Base-by-base conservation (phyloP, 37 sponge, comb jelly and placozoan genomes). In the Oscarella lobularis region DNA sequence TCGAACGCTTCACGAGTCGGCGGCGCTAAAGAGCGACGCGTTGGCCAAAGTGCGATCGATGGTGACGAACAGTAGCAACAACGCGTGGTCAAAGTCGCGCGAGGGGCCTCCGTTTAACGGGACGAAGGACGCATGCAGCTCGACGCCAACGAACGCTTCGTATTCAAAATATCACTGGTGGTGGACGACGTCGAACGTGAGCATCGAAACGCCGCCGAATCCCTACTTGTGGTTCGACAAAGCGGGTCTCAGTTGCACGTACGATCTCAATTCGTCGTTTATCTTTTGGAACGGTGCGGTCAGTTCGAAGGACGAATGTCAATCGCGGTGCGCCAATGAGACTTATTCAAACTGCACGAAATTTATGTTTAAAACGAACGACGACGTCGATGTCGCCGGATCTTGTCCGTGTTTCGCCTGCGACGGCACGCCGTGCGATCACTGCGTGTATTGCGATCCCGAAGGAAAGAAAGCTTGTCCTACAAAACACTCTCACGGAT, bases 141-240 rank as follows among this genome's bases (percentile, higher is more conserved):
- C 20, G 14, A n/a, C n/a, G n/a, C n/a, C n/a, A n/a, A n/a, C n/a
- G n/a, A n/a, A n/a, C n/a, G n/a, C n/a, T n/a, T n/a, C n/a, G n/a
- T 20, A 77, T 34, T 78, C 83, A 32, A 82, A 82, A 54, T 82
- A 77, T 33, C 77, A 82, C 54, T 80, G 81, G 81, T 82, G 83
- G 83, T 82, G 83, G 83, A 27, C 60, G 60, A 27, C 35, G 4
- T 37, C 5, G 2, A 67, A 82, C 36, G 72, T 6, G 4, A 30
- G 5, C 14, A 3, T 32, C 2, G n/a, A 39, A 36, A 77, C 68
- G 1, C 83, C 83, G 29, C 83, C 83, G 39, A 78, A 82, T 70
- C 76, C 83, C n/a, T 37, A 74, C 27, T 35, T 40, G 14, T 82
- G 31, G 36, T 76, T 82, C 33, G 20, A 9, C 9, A 69, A 71